Percentiles rank a stretch among this genome's conserved stretches.
Evolutionary conservation across 1,140 invertebrate species (phyloP).

Genomic region (Ceratitis capitata): DNA sequence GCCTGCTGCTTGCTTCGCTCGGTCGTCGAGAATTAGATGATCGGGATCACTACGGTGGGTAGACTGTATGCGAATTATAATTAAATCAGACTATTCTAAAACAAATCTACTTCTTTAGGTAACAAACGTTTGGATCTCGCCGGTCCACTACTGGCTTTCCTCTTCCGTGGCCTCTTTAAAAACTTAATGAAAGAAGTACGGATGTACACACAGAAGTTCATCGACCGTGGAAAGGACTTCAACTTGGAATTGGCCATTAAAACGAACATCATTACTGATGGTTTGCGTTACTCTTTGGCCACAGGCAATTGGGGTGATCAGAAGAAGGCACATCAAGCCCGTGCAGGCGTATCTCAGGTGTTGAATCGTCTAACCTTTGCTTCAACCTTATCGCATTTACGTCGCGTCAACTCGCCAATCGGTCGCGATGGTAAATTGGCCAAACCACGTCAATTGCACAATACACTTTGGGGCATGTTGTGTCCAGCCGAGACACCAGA

Average conservation of each 20-base stretch:
- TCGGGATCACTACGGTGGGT: slow-evolving; percentile 94
- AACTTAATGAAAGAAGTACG: slow-evolving; percentile 95
- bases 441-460: slow-evolving; percentile 97
- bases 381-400: slow-evolving; percentile 96
- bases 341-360: slow-evolving; percentile 93
- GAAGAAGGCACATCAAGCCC: slow-evolving; percentile 98
- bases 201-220: slow-evolving; percentile 98
- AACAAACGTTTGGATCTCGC: slow-evolving; percentile 98
- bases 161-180: slow-evolving; percentile 94
- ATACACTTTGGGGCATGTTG: slow-evolving; percentile 99
- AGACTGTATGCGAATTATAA: not conserved
- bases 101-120: slow-evolving; percentile 18
- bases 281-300: slow-evolving; percentile 95
- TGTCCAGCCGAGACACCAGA: slow-evolving; percentile 99
- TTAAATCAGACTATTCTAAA: not conserved
- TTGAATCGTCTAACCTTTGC: slow-evolving; percentile 97
- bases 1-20: slow-evolving; percentile 91
- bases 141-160: slow-evolving; percentile 93
- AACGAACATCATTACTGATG: slow-evolving; percentile 97
- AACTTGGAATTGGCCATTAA: slow-evolving; percentile 97
- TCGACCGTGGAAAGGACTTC: slow-evolving; percentile 98
- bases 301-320: slow-evolving; percentile 99
- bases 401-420: slow-evolving; percentile 97
- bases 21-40: slow-evolving; percentile 96
- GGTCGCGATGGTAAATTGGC: slow-evolving; percentile 98